Conservation (phyloP, 1,140 invertebrate genomes). For the Drosophila tristis region DNA sequence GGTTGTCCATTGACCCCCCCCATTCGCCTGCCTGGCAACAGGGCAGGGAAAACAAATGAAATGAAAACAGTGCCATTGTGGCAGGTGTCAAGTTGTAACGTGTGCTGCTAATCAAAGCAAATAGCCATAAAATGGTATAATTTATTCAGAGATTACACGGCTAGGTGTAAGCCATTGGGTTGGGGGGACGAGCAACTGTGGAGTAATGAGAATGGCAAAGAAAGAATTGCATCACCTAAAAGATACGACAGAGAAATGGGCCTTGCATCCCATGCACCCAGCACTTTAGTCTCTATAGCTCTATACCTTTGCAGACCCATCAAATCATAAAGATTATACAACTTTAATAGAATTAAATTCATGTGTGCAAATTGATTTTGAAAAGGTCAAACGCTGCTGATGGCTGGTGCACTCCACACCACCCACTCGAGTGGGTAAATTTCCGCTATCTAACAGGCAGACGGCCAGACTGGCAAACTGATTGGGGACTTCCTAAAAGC, state of each 20-base stretch:
- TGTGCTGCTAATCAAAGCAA: constrained; percentile 43
- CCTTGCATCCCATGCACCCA: too few relatives aligned
- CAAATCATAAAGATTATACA: neutral
- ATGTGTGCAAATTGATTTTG: constrained; percentile 9
- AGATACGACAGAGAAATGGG: constrained; percentile 1
- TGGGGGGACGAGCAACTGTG: neutral
- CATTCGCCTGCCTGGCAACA: constrained; percentile 5
- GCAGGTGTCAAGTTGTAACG: constrained; percentile 28
- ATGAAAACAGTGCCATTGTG: constrained; percentile 12
- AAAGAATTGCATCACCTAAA: constrained; percentile 30
- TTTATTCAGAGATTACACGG: constrained; percentile 55
- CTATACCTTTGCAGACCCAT: too few relatives aligned
- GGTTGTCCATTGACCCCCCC: constrained; percentile 33
- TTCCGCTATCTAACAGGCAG: constrained; percentile 36
- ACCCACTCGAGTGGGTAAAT: constrained; percentile 23
- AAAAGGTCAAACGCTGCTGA: constrained; percentile 26
- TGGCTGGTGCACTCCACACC: too few relatives aligned
- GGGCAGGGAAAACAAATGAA: constrained; percentile 42
- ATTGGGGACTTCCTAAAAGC: constrained; percentile 28
- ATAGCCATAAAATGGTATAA: constrained; percentile 53
- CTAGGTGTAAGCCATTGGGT: constrained; percentile 31
- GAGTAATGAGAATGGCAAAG: constrained; percentile 1
- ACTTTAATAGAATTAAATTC: constrained; percentile 1
- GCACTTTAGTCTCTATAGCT: too few relatives aligned
- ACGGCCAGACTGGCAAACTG: constrained; percentile 26